A percentile compares a stretch with the other conserved stretches of the same genome.
Conservation (phyloP, 1,140 invertebrate genomes). For the Bombus haemorrhoidalis region DNA sequence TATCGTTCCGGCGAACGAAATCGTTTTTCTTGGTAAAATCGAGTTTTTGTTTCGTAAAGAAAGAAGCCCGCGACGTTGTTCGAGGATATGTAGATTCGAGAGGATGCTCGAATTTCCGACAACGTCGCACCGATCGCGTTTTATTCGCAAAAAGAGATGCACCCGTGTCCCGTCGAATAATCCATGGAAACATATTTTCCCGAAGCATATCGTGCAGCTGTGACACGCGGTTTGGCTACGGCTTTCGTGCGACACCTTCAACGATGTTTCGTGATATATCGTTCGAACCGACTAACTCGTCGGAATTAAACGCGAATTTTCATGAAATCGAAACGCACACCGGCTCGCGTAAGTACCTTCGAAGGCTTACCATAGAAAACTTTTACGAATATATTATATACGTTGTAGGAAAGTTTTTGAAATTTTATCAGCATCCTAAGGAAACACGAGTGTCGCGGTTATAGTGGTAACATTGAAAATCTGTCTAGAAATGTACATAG, state of each 20-base stretch:
- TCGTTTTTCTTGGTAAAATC: neutral
- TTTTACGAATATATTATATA: neutral
- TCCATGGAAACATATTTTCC: slow-evolving; percentile 23
- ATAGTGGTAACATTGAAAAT: no score
- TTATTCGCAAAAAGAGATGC: neutral
- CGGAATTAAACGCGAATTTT: neutral
- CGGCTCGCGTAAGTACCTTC: neutral
- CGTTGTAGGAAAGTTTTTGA: neutral
- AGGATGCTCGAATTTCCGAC: neutral
- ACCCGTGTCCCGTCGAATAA: neutral
- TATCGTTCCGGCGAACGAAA: neutral
- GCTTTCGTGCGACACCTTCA: neutral
- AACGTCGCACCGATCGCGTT: slow-evolving; percentile 3
- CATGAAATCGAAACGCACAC: neutral
- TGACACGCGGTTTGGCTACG: neutral
- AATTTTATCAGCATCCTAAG: neutral
- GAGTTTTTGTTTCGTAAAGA: neutral
- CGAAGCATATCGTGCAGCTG: slow-evolving; percentile 21
- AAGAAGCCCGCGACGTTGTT: neutral
- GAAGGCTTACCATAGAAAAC: neutral
- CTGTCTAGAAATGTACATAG: no score
- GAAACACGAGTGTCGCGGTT: no score
- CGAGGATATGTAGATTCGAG: slow-evolving; percentile 16
- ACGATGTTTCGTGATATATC: neutral
- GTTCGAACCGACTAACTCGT: neutral